Percentiles rank a stretch among this genome's conserved stretches.
phyloP scores from a whole-genome alignment of 2,888 invertebrate species.

The Allophyes oxyacanthae region DNA sequence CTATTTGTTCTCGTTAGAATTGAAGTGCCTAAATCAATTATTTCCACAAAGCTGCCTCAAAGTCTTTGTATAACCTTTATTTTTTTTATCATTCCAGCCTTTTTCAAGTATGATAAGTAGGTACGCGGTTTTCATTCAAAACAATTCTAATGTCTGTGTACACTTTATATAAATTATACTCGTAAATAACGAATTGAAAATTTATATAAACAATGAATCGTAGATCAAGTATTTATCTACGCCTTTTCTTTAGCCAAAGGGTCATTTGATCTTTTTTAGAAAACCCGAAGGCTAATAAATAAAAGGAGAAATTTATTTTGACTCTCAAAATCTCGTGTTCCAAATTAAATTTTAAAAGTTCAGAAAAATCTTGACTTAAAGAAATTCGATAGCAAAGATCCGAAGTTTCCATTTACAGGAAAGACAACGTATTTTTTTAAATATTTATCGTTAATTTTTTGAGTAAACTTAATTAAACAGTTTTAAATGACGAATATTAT shows the following conservation, averaged over 20 bases:
- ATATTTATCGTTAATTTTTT: too few species aligned
- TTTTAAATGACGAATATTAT: too few species aligned
- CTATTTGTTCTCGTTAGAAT: too few species aligned
- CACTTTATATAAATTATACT: constrained; percentile 2
- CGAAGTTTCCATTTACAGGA: too few species aligned
- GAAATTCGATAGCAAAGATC: constrained; percentile 20
- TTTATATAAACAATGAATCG: constrained; percentile 18
- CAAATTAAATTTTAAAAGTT: constrained; percentile 44
- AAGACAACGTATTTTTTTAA: too few species aligned
- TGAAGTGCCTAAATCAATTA: too few species aligned
- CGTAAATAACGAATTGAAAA: constrained; percentile 13
- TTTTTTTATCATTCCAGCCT: too few species aligned
- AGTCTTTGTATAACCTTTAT: too few species aligned
- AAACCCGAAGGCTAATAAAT: constrained; percentile 28
- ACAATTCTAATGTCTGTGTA: background rate
- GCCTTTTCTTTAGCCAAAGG: constrained; percentile 8
- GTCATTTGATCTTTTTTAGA: constrained; percentile 23
- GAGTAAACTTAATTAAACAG: too few species aligned
- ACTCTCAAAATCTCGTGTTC: constrained; percentile 24
- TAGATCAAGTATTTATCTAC: constrained; percentile 30
- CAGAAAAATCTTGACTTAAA: constrained; percentile 1
- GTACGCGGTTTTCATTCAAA: background rate
- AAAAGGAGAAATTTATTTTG: constrained; percentile 31
- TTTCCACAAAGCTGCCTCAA: too few species aligned
- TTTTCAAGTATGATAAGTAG: background rate